Conservation (phyloP, 1,140 invertebrate genomes). For the Proales similis region DNA sequence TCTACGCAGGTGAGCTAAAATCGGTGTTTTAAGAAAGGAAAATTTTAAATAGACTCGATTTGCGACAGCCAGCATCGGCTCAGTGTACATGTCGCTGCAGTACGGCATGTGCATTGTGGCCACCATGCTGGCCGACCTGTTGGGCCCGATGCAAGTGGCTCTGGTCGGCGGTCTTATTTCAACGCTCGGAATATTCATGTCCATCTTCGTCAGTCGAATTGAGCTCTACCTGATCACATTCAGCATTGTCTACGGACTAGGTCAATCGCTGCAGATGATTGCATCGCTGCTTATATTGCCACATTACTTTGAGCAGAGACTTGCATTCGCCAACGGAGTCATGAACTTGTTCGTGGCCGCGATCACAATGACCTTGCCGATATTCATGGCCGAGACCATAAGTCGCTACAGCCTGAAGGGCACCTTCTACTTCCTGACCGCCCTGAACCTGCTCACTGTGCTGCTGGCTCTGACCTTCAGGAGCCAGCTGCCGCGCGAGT, state of each 20-base stretch:
- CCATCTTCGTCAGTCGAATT: neutral
- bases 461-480: slow-evolving; percentile 25
- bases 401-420: slow-evolving; percentile 1
- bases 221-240: slow-evolving; percentile 20
- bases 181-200: neutral
- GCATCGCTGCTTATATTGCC: slow-evolving; percentile 20
- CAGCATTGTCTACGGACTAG: slow-evolving; percentile 11
- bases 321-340: slow-evolving; percentile 21
- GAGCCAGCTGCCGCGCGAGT: neutral
- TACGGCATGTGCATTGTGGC: slow-evolving; percentile 22
- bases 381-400: slow-evolving; percentile 16
- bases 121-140: slow-evolving; percentile 23
- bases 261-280: slow-evolving; percentile 12
- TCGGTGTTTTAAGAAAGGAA: neutral
- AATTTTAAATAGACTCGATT: too few relatives aligned
- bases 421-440: slow-evolving; percentile 8
- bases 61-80: slow-evolving; percentile 25
- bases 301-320: slow-evolving; percentile 28
- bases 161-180: slow-evolving; percentile 10
- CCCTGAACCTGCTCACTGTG: slow-evolving; percentile 7
- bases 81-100: slow-evolving; percentile 17
- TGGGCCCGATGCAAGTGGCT: slow-evolving; percentile 11
- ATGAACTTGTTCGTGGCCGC: slow-evolving; percentile 24
- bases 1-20: slow-evolving; percentile 10
- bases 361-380: slow-evolving; percentile 6